Evolutionary conservation across 2,113 vertebrate species (phyloP), one percentile per base, ranked within the genome.

Genomic region (Uropsilus gracilis): DNA sequence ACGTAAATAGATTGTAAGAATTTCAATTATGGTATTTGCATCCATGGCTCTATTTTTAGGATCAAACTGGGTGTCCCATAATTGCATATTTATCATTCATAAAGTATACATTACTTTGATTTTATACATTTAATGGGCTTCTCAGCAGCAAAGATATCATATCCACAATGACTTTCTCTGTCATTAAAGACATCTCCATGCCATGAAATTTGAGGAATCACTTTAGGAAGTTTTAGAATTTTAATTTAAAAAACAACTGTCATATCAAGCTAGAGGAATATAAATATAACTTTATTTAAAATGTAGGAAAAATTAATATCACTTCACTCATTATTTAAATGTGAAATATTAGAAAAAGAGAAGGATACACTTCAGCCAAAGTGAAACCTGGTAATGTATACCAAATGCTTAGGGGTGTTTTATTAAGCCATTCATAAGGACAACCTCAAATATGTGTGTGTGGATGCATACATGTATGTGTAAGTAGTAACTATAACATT

Each of bases 1-100:
- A 89, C 32, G 91, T 94, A 96, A 96, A 97, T 24, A 37, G 95
- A 81, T 80, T 59, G n/a, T 55, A 97, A 95, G 96, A 96, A 90
- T 91, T 0, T 1, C 66, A 91, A 22, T 28, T n/a, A 93, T 8
- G 12, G 78, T 81, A 78, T 96, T 98, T 97, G 3, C 50, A 86
- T 63, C 94, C 55, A 75, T 48, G 50, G 37, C 4, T 94, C 94
- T 95, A 78, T 88, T 95, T 98, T 97, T 91, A 86, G 93, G 91
- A 84, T 78, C 12, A 1, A 61, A 95, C 53, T 76, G 92, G 78
- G 17, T 28, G 71, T 17, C 66, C 78, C 17, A 48, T 85, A 76
- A 95, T 57, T 90, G 42, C 57, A 24, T 37, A 91, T 37, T 95
- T 97, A 57, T 71, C 96, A 91, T 83, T 78, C 32, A 86, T 95